phyloP scores from a whole-genome alignment of 2,797 vertebrate species.

The Esox lucius region DNA sequence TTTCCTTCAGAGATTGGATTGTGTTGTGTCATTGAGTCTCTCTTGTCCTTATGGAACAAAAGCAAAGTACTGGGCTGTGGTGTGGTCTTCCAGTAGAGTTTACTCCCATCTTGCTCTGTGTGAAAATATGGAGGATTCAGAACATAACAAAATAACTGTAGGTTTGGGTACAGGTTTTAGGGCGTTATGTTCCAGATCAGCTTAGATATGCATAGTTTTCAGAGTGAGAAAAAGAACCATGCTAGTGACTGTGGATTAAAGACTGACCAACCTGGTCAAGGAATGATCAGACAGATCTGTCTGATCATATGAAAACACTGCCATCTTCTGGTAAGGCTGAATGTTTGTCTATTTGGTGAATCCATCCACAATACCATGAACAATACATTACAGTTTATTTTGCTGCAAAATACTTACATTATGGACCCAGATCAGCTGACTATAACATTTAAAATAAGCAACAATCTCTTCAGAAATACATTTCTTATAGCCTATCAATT shows the following conservation, averaged over 20 bases:
- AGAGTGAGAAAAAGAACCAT: background rate
- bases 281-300: slow-evolving; percentile 26
- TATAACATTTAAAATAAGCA: background rate
- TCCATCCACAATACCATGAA: slow-evolving; percentile 5
- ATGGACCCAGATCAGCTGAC: background rate
- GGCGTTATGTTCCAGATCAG: no score
- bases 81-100: background rate
- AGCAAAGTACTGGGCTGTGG: background rate
- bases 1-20: background rate
- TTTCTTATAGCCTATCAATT: background rate
- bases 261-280: slow-evolving; percentile 42
- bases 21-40: background rate
- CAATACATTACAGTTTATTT: background rate
- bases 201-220: background rate
- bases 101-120: background rate
- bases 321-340: slow-evolving; percentile 53
- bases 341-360: background rate
- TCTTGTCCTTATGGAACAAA: background rate
- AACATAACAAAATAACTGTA: no score
- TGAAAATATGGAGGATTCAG: background rate
- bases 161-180: no score
- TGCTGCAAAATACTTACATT: background rate
- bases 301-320: slow-evolving; percentile 45
- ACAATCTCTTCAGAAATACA: background rate
- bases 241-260: background rate